Conservation (phyloP, 2,888 invertebrate species). For the Nomada lathburiana region DNA sequence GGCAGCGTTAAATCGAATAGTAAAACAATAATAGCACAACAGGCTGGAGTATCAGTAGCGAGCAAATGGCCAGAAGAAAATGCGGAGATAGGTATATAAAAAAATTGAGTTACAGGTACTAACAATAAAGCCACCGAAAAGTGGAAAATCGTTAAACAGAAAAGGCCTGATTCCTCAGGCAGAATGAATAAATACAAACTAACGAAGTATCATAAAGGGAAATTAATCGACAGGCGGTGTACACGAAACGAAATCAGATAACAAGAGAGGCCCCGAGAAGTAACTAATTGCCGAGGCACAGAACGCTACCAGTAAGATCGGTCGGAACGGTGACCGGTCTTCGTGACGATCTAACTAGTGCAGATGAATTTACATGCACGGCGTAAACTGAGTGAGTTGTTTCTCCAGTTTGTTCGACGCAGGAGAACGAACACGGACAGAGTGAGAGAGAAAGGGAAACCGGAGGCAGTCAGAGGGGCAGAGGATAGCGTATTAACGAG, state of each 20-base stretch:
- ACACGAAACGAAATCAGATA: neutral
- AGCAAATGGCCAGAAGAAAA: too few species aligned
- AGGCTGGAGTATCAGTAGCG: too few species aligned
- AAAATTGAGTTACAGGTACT: too few species aligned
- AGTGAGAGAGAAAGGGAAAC: conserved; percentile 40
- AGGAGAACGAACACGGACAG: conserved; percentile 39
- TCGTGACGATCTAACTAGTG: conserved; percentile 66
- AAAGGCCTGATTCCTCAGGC: neutral
- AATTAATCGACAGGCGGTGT: too few species aligned
- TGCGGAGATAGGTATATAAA: too few species aligned
- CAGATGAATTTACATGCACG: conserved; percentile 81
- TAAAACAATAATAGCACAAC: too few species aligned
- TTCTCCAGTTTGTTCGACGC: conserved; percentile 69
- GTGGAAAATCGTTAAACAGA: neutral
- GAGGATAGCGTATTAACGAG: conserved; percentile 82
- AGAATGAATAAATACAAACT: neutral
- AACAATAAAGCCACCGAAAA: neutral
- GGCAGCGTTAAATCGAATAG: too few species aligned
- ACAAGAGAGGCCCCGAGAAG: conserved; percentile 8
- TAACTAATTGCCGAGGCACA: conserved; percentile 6
- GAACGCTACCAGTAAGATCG: conserved; percentile 60
- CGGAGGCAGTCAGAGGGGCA: conserved; percentile 58
- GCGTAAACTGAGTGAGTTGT: conserved; percentile 80
- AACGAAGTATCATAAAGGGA: neutral
- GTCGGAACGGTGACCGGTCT: conserved; percentile 61